These are phyloP conservation scores for Thyatira batis DNA, from an alignment of 2,888 invertebrate genomes.

Conservation along the genomic window DNA sequence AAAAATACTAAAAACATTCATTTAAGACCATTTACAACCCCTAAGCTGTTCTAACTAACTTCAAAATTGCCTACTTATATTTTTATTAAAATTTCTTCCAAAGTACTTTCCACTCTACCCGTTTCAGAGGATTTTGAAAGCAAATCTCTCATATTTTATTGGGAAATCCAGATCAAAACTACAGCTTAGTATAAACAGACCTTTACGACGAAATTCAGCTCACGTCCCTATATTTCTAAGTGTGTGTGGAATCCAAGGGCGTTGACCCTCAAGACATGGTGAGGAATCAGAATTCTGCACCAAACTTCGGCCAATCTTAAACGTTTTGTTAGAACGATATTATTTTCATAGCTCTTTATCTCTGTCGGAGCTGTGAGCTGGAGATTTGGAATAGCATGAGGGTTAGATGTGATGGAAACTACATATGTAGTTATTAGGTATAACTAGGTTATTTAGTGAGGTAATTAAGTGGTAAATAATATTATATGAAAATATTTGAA, in stretches of 20 bases:
- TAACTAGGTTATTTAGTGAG: too few relatives aligned
- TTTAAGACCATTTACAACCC: too few relatives aligned
- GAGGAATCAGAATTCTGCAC: conserved; percentile 24
- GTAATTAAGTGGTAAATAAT: too few relatives aligned
- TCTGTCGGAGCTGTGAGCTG: conserved; percentile 1
- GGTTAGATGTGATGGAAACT: too few relatives aligned
- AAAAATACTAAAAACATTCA: too few relatives aligned
- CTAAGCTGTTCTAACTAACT: too few relatives aligned
- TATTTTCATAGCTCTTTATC: conserved; percentile 14
- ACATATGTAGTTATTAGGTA: too few relatives aligned
- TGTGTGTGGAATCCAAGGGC: conserved; percentile 30
- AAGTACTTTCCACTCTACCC: too few relatives aligned
- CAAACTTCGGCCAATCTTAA: conserved; percentile 19
- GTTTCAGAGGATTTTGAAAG: too few relatives aligned
- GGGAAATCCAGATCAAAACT: neutral
- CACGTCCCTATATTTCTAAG: conserved; percentile 40
- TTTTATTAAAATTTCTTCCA: too few relatives aligned
- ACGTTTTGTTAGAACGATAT: conserved; percentile 22
- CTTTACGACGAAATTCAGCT: conserved; percentile 32
- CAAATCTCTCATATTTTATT: neutral
- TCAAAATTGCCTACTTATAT: too few relatives aligned
- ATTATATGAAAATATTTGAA: too few relatives aligned
- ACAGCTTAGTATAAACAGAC: neutral
- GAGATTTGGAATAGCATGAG: neutral
- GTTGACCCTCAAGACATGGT: conserved; percentile 21